These are phyloP conservation scores for Notiomystis cincta DNA, from an alignment of 2,113 vertebrate genomes.

Conservation along the genomic window DNA sequence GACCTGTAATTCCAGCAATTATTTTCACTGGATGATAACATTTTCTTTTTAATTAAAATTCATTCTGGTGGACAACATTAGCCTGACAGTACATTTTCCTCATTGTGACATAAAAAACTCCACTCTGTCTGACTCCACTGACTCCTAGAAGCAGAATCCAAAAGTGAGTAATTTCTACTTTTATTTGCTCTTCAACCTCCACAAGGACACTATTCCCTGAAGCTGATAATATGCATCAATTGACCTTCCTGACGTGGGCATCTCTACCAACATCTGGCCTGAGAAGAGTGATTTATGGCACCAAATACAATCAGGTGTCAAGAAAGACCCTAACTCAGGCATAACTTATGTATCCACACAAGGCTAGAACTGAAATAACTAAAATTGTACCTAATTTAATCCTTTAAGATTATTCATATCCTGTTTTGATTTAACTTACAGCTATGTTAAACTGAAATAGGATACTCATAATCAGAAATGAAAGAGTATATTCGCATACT, in stretches of 20 bases:
- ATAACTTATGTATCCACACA: neutral
- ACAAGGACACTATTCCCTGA: neutral
- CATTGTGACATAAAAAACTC: neutral
- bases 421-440: slow-evolving; percentile 59
- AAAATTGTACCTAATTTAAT: slow-evolving; percentile 24
- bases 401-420: slow-evolving; percentile 55
- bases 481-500: slow-evolving; percentile 25
- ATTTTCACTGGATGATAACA: neutral
- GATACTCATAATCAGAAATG: slow-evolving; percentile 62
- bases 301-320: neutral
- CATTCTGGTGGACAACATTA: neutral
- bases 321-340: neutral
- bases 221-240: neutral
- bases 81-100: neutral
- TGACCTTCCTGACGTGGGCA: neutral
- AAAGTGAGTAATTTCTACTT: neutral
- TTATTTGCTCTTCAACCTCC: neutral
- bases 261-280: neutral
- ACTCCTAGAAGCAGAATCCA: neutral
- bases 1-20: neutral
- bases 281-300: neutral
- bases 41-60: neutral
- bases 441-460: slow-evolving; percentile 43
- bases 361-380: slow-evolving; percentile 16
- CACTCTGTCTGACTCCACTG: neutral